A percentile compares a stretch with the other conserved stretches of the same genome.
Evolutionary conservation across 2,888 invertebrate genomes (phyloP).

Genomic region (Papilio demoleus): DNA sequence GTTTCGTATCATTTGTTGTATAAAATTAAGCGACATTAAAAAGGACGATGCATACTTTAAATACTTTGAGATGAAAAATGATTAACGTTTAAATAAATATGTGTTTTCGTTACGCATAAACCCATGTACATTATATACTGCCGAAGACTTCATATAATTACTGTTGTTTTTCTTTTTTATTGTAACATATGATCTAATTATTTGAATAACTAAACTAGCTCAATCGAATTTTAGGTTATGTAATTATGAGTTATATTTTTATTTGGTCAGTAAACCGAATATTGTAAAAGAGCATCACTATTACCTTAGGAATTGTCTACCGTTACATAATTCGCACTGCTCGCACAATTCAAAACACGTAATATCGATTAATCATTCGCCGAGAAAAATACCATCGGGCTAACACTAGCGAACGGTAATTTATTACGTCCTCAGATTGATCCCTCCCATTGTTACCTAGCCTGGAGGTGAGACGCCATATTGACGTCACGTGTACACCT

Average conservation of each 20-base stretch:
- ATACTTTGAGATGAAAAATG: too few species aligned
- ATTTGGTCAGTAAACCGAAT: background rate
- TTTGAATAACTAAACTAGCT: too few species aligned
- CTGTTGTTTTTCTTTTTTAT: too few species aligned
- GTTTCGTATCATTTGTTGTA: background rate
- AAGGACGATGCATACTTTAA: background rate
- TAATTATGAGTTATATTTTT: background rate
- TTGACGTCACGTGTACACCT: constrained; percentile 22
- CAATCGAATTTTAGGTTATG: too few species aligned
- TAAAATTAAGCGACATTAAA: background rate
- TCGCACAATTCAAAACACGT: constrained; percentile 39
- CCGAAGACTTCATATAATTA: too few species aligned
- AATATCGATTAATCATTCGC: constrained; percentile 40
- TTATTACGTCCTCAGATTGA: constrained; percentile 41
- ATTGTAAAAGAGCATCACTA: background rate
- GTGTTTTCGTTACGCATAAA: too few species aligned
- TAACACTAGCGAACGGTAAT: constrained; percentile 40
- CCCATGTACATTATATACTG: too few species aligned
- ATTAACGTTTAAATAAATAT: too few species aligned
- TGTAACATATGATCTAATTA: too few species aligned
- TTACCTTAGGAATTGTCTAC: constrained; percentile 22
- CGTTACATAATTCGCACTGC: constrained; percentile 38
- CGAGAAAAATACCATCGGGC: constrained; percentile 39
- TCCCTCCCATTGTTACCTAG: constrained; percentile 38
- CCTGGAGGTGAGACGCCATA: constrained; percentile 33